Base-by-base conservation (phyloP, 2,113 vertebrate genomes). In the Murina feae region DNA sequence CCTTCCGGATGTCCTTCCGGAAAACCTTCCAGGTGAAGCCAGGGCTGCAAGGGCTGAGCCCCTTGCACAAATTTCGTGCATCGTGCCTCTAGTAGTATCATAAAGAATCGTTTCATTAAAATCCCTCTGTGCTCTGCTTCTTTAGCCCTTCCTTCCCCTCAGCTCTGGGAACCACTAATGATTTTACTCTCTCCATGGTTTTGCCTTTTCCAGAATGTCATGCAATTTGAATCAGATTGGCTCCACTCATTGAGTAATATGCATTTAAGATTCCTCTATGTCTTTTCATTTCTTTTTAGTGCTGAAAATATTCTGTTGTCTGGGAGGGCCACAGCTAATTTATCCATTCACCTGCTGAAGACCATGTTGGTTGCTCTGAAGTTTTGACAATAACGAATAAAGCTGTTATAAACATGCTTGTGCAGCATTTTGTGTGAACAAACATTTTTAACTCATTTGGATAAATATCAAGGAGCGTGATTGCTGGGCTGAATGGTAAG, bases 391-490 rank as follows among this genome's bases (percentile, higher is more conserved):
- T 37, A 60, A 69, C 4, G 23, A 72, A 39, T 35, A 74, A 83
- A 42, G 25, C 32, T 51, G 2, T 51, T 79, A 28, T 32, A 80
- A 91, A 76, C 12, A 35, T 63, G 23, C 6, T 5, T 23, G 13
- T 18, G 6, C 3, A 58, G 17, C 7, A 35, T 82, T 94, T 82
- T 65, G 5, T 86, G 42, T 71, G 53, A 32, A 93, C 25, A 1
- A 89, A 51, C 30, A 8, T 69, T 86, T 95, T 91, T 44, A 76
- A 9, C 1, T 35, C 35, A 90, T 68, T 91, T 86, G 18, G 37
- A 37, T 35, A 55, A 49, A 65, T 91, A 85, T 2, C 4, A 51
- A 85, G 23, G 25, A 82, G 18, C 69, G 10, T 2, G 14, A 53
- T 37, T 12, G 6, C 32, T 86, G 20, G 17, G 44, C n/a, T 84